phyloP scores from a whole-genome alignment of 2,888 invertebrate species.

The Nephrocerus scutellatus region DNA sequence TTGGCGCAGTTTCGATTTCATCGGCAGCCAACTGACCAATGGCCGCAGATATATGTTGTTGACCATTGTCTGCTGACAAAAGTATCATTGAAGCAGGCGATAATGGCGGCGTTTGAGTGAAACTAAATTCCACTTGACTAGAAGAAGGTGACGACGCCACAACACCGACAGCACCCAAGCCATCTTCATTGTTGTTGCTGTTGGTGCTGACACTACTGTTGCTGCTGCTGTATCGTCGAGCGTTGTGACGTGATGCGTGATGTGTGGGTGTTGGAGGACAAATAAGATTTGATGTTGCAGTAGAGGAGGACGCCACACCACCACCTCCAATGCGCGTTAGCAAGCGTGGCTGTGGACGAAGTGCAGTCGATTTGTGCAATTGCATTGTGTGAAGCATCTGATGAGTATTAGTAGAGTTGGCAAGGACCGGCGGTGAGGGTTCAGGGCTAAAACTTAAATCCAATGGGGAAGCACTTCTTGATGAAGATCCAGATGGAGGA shows the following conservation, averaged over 20 bases:
- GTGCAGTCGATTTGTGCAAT: too few relatives aligned
- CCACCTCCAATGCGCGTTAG: constrained; percentile 51
- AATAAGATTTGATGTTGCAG: constrained; percentile 51
- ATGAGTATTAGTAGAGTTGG: constrained; percentile 20
- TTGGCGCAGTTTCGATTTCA: too few relatives aligned
- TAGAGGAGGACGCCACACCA: constrained; percentile 5
- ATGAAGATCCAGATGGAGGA: constrained; percentile 46
- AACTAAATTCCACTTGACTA: constrained; percentile 34
- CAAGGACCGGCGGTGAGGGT: constrained; percentile 25
- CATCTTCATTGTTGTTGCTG: constrained; percentile 21
- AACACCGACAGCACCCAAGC: constrained; percentile 17
- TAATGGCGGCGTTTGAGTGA: constrained; percentile 24
- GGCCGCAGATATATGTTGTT: too few relatives aligned
- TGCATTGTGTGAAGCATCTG: constrained; percentile 20
- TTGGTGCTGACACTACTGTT: neutral
- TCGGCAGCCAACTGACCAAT: constrained; percentile 34
- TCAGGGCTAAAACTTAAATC: constrained; percentile 36
- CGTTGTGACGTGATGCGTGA: constrained; percentile 60
- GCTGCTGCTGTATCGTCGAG: neutral
- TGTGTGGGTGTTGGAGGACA: constrained; percentile 86
- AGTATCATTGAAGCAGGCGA: constrained; percentile 22
- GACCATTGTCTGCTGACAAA: constrained; percentile 29
- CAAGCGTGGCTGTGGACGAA: constrained; percentile 59
- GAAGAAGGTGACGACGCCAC: too few relatives aligned
- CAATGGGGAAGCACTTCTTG: constrained; percentile 47